phyloP scores from a whole-genome alignment of 1,140 invertebrate species.

The Nymphalis io region DNA sequence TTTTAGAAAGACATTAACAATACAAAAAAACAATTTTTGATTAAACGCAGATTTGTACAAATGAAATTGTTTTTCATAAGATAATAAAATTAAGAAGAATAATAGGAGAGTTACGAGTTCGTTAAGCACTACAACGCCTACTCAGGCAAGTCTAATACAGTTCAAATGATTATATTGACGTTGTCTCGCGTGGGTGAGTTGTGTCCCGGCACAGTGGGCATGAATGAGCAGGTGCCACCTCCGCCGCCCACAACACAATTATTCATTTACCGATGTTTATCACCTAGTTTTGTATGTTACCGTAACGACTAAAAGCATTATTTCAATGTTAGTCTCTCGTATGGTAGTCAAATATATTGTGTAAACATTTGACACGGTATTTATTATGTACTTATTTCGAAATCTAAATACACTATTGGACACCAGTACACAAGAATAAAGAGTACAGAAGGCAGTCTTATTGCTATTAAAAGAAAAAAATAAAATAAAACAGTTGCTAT shows the following conservation, averaged over 20 bases:
- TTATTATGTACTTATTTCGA: background rate
- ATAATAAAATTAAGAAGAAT: background rate
- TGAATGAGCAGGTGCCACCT: conserved; percentile 64
- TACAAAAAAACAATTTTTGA: too few species aligned
- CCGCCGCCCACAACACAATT: conserved; percentile 48
- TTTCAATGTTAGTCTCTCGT: background rate
- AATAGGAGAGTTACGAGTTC: conserved; percentile 15
- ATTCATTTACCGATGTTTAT: conserved; percentile 51
- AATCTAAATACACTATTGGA: too few species aligned
- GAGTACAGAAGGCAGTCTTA: too few species aligned
- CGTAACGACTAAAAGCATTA: background rate
- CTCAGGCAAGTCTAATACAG: conserved; percentile 41
- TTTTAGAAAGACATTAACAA: too few species aligned
- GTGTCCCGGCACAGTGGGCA: conserved; percentile 37
- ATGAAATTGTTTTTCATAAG: too few species aligned
- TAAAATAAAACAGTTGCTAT: too few species aligned
- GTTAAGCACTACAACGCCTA: conserved; percentile 35
- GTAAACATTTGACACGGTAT: background rate
- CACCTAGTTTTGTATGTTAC: conserved; percentile 24
- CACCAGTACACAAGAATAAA: too few species aligned
- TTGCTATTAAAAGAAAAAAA: too few species aligned
- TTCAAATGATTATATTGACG: conserved; percentile 43
- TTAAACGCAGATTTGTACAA: too few species aligned
- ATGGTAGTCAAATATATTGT: background rate
- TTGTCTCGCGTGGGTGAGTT: conserved; percentile 44